Percentiles rank a stretch among this genome's conserved stretches.
Conservation (phyloP, 2,113 vertebrate species). For the Cavia porcellus region DNA sequence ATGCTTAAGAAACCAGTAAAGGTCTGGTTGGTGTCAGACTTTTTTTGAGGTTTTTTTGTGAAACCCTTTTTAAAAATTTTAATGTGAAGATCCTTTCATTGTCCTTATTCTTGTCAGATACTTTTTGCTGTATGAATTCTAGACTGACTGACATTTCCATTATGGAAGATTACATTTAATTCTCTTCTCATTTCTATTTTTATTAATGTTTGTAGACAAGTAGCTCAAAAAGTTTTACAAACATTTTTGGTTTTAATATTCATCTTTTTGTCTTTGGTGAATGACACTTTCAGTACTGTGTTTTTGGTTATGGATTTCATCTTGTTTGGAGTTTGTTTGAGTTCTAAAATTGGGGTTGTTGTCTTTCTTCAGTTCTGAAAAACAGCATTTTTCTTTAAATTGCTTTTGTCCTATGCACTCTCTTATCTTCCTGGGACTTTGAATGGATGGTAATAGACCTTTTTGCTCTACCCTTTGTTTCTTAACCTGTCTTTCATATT, state of each 20-base stretch:
- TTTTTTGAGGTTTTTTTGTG: background rate
- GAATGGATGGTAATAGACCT: conserved; percentile 52
- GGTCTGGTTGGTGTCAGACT: conserved; percentile 24
- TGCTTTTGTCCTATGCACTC: conserved; percentile 50
- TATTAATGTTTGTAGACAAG: conserved; percentile 45
- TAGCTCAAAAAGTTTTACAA: background rate
- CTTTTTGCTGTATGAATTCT: conserved; percentile 65
- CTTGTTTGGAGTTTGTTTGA: conserved; percentile 63
- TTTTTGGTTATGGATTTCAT: conserved; percentile 62
- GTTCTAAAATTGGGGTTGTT: conserved; percentile 46
- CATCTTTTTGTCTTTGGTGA: conserved; percentile 66
- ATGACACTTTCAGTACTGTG: conserved; percentile 21
- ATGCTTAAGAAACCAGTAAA: conserved; percentile 51
- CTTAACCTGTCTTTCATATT: conserved; percentile 82
- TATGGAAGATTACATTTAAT: conserved; percentile 53
- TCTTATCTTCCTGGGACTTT: conserved; percentile 67
- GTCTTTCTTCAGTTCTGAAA: conserved; percentile 66
- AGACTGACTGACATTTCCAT: conserved; percentile 47
- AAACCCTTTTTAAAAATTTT: conserved; percentile 12
- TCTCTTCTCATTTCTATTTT: conserved; percentile 32
- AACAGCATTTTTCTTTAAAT: conserved; percentile 66
- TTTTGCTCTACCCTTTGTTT: conserved; percentile 68
- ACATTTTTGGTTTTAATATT: conserved; percentile 51
- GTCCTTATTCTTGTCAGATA: conserved; percentile 51
- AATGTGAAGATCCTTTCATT: conserved; percentile 53